These are phyloP conservation scores for Podarcis raffonei DNA, from an alignment of 2,113 vertebrate genomes.

Conservation along the genomic window DNA sequence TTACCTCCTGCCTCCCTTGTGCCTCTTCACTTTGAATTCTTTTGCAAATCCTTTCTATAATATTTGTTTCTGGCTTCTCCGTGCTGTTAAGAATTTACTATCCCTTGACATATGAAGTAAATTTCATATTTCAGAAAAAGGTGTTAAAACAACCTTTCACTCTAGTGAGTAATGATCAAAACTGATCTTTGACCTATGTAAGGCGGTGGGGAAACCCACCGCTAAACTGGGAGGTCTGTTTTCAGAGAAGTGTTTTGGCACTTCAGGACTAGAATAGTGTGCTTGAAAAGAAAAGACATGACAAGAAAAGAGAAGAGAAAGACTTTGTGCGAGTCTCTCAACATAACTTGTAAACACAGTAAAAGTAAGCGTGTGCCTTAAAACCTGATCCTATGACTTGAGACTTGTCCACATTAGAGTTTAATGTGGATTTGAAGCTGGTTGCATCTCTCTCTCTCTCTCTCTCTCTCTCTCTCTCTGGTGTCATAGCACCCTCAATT, in stretches of 20 bases:
- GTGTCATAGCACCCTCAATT: too few relatives aligned
- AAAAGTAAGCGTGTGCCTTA: not conserved
- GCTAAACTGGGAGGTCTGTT: not conserved
- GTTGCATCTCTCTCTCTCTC: too few relatives aligned
- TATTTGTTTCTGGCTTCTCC: constrained; percentile 7
- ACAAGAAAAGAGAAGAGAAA: not conserved
- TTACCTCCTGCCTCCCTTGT: not conserved
- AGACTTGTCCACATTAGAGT: not conserved
- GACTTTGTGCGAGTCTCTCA: not conserved
- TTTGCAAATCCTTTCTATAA: constrained; percentile 17
- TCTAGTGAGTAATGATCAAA: constrained; percentile 34
- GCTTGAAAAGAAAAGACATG: not conserved
- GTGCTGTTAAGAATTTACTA: not conserved
- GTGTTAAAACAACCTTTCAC: constrained; percentile 23
- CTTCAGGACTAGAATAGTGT: not conserved
- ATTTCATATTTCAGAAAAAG: constrained; percentile 37
- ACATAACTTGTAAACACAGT: constrained; percentile 31
- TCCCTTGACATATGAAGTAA: constrained; percentile 21
- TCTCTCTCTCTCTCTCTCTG: too few relatives aligned
- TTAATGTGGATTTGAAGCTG: not conserved
- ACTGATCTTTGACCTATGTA: not conserved
- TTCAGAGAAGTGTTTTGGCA: constrained; percentile 31
- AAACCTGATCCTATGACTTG: not conserved
- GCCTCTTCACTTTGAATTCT: constrained; percentile 6
- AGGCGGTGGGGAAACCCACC: not conserved